phyloP scores from a whole-genome alignment of 1,140 invertebrate species.

The Drosophila bipectinata region DNA sequence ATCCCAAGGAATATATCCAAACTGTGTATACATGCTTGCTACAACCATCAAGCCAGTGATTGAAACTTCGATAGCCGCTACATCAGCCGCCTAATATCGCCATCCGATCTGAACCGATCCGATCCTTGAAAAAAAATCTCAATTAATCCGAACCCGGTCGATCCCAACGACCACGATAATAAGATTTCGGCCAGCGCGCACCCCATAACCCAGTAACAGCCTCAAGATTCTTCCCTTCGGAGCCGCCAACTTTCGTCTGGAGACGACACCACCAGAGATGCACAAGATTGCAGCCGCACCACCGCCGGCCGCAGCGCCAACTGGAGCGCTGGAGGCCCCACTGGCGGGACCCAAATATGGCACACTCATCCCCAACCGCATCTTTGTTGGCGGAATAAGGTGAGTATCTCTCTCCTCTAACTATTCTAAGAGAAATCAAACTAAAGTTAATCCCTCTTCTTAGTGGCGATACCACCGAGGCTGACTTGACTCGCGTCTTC shows the following conservation, averaged over 20 bases:
- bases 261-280: slow-evolving; percentile 79
- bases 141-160: background rate
- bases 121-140: background rate
- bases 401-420: slow-evolving; percentile 32
- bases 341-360: slow-evolving; percentile 89
- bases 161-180: background rate
- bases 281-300: slow-evolving; percentile 79
- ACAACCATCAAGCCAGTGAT: slow-evolving; percentile 20
- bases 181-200: slow-evolving; percentile 44
- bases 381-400: slow-evolving; percentile 88
- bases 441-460: background rate
- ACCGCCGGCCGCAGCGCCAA: slow-evolving; percentile 64
- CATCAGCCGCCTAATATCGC: slow-evolving; percentile 28
- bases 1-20: slow-evolving; percentile 9
- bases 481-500: slow-evolving; percentile 92
- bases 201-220: slow-evolving; percentile 55
- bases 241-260: slow-evolving; percentile 81
- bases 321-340: slow-evolving; percentile 83
- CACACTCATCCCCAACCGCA: slow-evolving; percentile 94
- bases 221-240: slow-evolving; percentile 83
- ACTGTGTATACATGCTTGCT: slow-evolving; percentile 42
- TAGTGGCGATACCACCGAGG: slow-evolving; percentile 92
- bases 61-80: slow-evolving; percentile 2
- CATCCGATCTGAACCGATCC: slow-evolving; percentile 13
- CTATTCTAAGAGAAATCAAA: too few species aligned